phyloP scores from a whole-genome alignment of 2,113 vertebrate species.

The Epinephelus moara region DNA sequence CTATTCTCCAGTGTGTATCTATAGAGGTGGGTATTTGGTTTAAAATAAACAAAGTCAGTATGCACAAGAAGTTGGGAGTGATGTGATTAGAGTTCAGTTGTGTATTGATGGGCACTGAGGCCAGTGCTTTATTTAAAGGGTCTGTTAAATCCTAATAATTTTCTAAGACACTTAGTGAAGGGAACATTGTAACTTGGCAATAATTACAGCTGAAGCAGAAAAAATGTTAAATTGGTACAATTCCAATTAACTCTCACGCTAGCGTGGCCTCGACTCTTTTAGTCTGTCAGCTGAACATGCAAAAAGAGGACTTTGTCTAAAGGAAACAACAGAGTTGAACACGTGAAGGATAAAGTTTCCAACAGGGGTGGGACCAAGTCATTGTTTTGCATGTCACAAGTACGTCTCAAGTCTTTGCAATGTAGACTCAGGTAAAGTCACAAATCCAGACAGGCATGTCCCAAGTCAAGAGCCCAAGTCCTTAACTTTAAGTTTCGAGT shows the following conservation, averaged over 20 bases:
- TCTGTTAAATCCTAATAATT: conserved; percentile 18
- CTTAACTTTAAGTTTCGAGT: too few relatives aligned
- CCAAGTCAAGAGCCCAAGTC: too few relatives aligned
- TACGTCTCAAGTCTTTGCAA: too few relatives aligned
- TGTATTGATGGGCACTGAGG: background rate
- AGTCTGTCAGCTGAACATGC: background rate
- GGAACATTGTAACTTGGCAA: conserved; percentile 11
- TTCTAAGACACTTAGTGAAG: background rate
- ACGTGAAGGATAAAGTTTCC: background rate
- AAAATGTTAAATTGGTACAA: conserved; percentile 11
- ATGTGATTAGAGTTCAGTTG: background rate
- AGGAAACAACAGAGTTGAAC: background rate
- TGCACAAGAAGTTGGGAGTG: background rate
- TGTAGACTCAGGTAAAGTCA: too few relatives aligned
- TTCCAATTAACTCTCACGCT: conserved; percentile 16
- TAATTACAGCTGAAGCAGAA: background rate
- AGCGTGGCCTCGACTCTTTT: background rate
- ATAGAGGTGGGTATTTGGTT: background rate
- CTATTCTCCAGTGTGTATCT: background rate
- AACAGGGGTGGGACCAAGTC: too few relatives aligned
- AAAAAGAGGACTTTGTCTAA: background rate
- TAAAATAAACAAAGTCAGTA: background rate
- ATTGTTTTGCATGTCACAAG: too few relatives aligned
- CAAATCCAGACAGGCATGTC: too few relatives aligned
- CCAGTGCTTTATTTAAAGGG: background rate